Evolutionary conservation across 2,113 vertebrate species (phyloP), one percentile per base, ranked within the genome.

Genomic region (Ptyas mucosa): DNA sequence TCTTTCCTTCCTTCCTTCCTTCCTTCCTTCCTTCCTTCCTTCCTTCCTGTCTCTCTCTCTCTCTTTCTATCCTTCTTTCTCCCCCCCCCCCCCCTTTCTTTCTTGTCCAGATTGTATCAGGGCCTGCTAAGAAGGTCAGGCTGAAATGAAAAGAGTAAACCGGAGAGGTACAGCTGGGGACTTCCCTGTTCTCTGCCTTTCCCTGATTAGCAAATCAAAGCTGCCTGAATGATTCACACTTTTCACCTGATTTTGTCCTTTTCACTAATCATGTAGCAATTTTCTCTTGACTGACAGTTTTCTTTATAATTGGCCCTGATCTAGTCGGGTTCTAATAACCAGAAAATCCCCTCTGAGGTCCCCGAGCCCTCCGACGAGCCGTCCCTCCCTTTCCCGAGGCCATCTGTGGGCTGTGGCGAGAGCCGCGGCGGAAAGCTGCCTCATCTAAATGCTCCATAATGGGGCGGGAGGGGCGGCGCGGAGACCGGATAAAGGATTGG

Each of bases 301-400:
- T 99, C 99, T 99, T 99, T 99, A 99, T 99, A 99, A 99, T 99
- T 99, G 99, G 99, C 98, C 98, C 99, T 99, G 99, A 99, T 99
- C 99, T 99, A 98, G 99, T 98, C 98, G 98, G 98, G 99, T 99
- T 99, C 99, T 99, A 99, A 99, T 99, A 99, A 99, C 99, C 99
- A 99, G 98, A 99, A 99, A 99, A 99, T 99, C 99, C 99, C 99
- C 98, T 99, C 98, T 98, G 99, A 98, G 99, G 98, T 98, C 98
- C 98, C 98, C 98, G 97, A 98, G 98, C 98, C 92, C 98, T 98
- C 98, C 98, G 97, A 97, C 98, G 98, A 99, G 99, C 98, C 98
- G 98, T 98, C 98, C 98, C 98, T 97, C 97, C 96, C 97, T 97
- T 98, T 98, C 97, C 97, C 97, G 97, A 97, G 98, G 98, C 98